Conservation (phyloP, 2,113 vertebrate genomes). For the Plecturocebus donacophilus region DNA sequence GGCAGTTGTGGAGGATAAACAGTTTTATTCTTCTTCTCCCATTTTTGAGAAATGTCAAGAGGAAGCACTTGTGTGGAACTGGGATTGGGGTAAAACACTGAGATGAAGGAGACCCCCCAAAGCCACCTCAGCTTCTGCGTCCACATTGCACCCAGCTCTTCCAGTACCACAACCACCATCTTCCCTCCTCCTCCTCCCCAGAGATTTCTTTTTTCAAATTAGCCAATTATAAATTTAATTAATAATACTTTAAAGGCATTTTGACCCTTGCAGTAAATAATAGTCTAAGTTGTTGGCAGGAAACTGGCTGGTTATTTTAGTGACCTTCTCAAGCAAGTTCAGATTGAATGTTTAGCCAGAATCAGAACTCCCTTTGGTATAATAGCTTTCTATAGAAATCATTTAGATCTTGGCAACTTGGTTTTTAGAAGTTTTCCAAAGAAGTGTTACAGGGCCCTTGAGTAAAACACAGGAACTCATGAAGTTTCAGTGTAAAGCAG, state of each 20-base stretch:
- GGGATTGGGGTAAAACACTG: constrained; percentile 78
- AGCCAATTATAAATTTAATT: not conserved
- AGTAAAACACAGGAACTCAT: not conserved
- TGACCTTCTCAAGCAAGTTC: not conserved
- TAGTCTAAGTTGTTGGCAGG: not conserved
- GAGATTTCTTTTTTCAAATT: not conserved
- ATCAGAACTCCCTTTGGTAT: not conserved
- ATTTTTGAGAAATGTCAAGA: constrained; percentile 79
- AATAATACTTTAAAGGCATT: not conserved
- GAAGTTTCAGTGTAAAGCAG: not conserved
- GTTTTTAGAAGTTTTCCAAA: constrained; percentile 6
- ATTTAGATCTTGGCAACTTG: not conserved
- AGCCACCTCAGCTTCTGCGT: not conserved
- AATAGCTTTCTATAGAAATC: not conserved
- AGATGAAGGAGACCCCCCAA: constrained; percentile 82
- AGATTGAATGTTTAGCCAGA: not conserved
- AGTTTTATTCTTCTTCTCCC: constrained; percentile 90
- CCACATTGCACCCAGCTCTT: too few species aligned
- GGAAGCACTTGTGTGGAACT: constrained; percentile 85
- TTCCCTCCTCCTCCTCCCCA: not conserved
- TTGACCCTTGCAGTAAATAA: not conserved
- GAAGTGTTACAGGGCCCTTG: not conserved
- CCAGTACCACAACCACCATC: not conserved
- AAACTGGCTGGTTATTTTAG: not conserved
- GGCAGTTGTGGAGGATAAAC: constrained; percentile 91